Evolutionary conservation across 2,888 invertebrate species (phyloP).

Genomic region (Smittia sp.): DNA sequence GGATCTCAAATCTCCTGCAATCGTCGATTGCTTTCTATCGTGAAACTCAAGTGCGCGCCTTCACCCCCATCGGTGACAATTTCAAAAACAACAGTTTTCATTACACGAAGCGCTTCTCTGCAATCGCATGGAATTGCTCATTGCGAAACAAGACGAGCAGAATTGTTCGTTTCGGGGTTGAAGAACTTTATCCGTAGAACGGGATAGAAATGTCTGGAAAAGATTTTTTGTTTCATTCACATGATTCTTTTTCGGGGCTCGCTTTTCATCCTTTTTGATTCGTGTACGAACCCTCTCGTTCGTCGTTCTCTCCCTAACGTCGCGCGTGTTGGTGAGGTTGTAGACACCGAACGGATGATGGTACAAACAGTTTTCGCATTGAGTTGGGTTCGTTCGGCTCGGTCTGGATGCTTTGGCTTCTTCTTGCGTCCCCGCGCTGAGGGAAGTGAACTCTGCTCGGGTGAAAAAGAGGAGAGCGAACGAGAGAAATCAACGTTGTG

Average conservation of each 20-base stretch:
- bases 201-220: constrained; percentile 41
- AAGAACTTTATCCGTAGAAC: constrained; percentile 33
- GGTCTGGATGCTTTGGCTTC: neutral
- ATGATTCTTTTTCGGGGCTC: constrained; percentile 25
- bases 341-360: constrained; percentile 15
- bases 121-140: constrained; percentile 1
- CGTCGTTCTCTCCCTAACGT: neutral
- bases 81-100: neutral
- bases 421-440: neutral
- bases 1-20: neutral
- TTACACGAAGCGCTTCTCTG: neutral
- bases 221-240: constrained; percentile 39
- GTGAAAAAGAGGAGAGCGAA: neutral
- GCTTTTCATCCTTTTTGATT: neutral
- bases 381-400: constrained; percentile 13
- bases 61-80: neutral
- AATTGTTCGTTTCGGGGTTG: constrained; percentile 33
- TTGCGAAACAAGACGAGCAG: constrained; percentile 24
- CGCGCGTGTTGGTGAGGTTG: constrained; percentile 13
- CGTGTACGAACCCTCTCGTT: constrained; percentile 13
- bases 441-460: constrained; percentile 31
- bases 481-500: neutral
- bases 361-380: constrained; percentile 38
- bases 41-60: neutral
- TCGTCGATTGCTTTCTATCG: neutral